Evolutionary conservation across 2,797 vertebrate genomes (phyloP).

Genomic region (Halcyon chelicuti): DNA sequence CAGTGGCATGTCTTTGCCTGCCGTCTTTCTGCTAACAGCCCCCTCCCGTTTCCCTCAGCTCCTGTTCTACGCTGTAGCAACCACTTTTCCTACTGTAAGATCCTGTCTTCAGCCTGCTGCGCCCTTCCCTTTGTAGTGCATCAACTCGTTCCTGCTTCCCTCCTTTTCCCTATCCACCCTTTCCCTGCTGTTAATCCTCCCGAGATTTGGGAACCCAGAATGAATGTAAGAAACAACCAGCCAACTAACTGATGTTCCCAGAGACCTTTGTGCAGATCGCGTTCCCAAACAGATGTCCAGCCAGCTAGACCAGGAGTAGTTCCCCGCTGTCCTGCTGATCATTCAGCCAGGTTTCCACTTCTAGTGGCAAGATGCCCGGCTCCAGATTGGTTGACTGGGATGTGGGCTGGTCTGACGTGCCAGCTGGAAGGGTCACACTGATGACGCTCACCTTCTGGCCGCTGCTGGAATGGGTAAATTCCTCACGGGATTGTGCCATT

Average conservation of each 20-base stretch:
- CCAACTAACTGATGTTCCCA: not conserved
- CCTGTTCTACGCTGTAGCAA: not conserved
- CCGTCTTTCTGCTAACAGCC: not conserved
- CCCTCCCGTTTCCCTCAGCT: not conserved
- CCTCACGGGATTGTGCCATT: not conserved
- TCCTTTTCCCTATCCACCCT: not conserved
- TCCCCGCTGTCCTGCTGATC: not conserved
- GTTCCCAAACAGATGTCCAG: not conserved
- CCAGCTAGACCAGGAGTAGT: not conserved
- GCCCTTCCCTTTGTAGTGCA: not conserved
- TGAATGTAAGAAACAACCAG: not conserved
- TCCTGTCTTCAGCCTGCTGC: not conserved
- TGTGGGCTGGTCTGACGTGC: not conserved
- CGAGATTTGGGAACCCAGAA: not conserved
- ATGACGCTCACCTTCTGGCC: not conserved
- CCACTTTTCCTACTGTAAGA: not conserved
- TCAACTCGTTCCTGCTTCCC: not conserved
- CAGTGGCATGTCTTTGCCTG: not conserved
- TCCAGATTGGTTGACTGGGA: accelerated
- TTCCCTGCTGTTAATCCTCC: not conserved
- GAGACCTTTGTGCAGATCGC: not conserved
- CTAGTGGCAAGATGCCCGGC: not conserved
- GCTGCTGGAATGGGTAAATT: not conserved
- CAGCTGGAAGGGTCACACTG: not conserved
- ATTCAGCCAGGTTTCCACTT: not conserved